These are phyloP conservation scores for Allobates femoralis DNA, from an alignment of 2,797 vertebrate species.

Conservation along the genomic window DNA sequence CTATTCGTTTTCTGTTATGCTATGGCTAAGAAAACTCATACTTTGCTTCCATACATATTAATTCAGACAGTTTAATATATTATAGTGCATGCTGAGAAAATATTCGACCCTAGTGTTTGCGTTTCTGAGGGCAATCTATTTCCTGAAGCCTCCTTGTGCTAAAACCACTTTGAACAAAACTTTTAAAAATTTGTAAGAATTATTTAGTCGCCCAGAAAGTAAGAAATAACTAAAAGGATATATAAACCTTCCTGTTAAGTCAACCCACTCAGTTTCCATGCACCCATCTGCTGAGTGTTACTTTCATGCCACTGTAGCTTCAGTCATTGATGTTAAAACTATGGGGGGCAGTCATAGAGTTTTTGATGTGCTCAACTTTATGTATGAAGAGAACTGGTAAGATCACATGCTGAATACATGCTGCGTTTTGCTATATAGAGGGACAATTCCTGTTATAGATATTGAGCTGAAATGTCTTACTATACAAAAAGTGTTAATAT, in stretches of 20 bases:
- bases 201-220: not conserved
- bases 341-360: not conserved
- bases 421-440: not conserved
- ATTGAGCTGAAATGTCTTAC: not conserved
- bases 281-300: not conserved
- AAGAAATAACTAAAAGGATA: not conserved
- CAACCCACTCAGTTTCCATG: not conserved
- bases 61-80: not conserved
- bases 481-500: not conserved
- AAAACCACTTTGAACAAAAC: not conserved
- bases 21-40: not conserved
- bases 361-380: not conserved
- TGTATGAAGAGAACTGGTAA: not conserved
- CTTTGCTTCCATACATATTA: not conserved
- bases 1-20: not conserved
- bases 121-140: not conserved
- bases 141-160: not conserved
- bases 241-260: not conserved
- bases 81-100: not conserved
- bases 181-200: not conserved
- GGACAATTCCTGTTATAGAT: not conserved
- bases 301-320: not conserved
- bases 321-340: constrained; percentile 13
- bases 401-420: not conserved
- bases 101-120: not conserved